Base-by-base conservation (phyloP, 2,113 vertebrate species). In the Monopterus albus region DNA sequence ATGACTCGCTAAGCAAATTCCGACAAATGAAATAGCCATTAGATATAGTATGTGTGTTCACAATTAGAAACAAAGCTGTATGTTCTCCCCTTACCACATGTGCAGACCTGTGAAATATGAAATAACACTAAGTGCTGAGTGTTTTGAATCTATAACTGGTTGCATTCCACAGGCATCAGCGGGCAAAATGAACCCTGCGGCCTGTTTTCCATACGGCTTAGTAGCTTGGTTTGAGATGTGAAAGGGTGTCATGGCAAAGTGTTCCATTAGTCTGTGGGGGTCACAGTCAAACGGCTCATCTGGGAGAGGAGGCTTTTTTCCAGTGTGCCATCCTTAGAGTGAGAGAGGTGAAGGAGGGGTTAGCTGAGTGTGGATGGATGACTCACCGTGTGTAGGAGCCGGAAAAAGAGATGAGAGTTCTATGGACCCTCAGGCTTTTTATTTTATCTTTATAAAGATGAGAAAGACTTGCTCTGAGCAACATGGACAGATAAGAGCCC, bases 351-450 rank as follows among this genome's bases (percentile, higher is more conserved):
- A 66, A 73, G 66, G 61, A 80, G 76, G 83, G 73, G 73, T 70
- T 67, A 65, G 74, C 68, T 35, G 64, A 81, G 74, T 75, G 80
- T 76, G 53, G 78, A 73, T 47, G 64, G 77, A 82, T 89, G 89
- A 89, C 47, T 90, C 85, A 90, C 72, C 29, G n/a, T 76, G 85
- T 88, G 87, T 87, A 70, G 83, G 83, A 84, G 83, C 73, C 74
- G 72, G 59, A 67, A 49, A 87, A 84, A 82, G 72, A 81, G 72
- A 89, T 81, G 83, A 57, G 67, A 83, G 46, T 68, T 52, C 64
- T 86, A 25, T 65, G 73, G 53, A 87, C 65, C 80, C 65, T 64
- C 53, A 50, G 75, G 72, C 67, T 73, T 79, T 89, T 79, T 77
- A 72, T 78, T 84, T 70, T 58, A 72, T 72, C 28, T 63, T 9